phyloP scores from a whole-genome alignment of 30 jellyfish, hydroid and myxozoan genomes.

The Aurelia coerulea region DNA sequence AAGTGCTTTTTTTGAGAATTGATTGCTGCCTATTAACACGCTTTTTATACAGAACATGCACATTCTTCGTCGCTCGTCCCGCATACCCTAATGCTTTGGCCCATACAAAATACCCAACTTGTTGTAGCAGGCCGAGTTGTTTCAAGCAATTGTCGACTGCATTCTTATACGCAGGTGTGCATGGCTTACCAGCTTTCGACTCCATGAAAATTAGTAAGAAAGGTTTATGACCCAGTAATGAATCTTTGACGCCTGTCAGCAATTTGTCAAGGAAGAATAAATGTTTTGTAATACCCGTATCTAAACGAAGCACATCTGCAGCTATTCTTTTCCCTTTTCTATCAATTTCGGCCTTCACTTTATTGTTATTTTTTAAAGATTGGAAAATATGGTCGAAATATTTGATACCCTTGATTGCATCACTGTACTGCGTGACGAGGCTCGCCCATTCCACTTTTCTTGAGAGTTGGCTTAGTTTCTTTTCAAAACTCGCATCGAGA shows the following conservation, averaged over 20 bases:
- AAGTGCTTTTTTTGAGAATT: background rate
- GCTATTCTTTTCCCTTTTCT: slow-evolving; percentile 38
- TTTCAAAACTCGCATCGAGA: slow-evolving; percentile 27
- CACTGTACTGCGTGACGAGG: slow-evolving; percentile 1
- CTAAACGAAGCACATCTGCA: slow-evolving; percentile 1
- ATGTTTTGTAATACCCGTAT: slow-evolving; percentile 7
- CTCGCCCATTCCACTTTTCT: slow-evolving; percentile 20
- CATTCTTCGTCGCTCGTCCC: no score
- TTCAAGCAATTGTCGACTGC: no score
- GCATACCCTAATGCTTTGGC: no score
- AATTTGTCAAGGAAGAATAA: slow-evolving; percentile 12
- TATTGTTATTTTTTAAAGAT: background rate
- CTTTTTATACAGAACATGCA: no score
- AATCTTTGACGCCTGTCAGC: slow-evolving; percentile 24
- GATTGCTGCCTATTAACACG: no score
- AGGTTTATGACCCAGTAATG: slow-evolving; percentile 30
- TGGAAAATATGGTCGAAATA: slow-evolving; percentile 21
- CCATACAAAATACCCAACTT: no score
- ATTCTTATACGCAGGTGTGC: no score
- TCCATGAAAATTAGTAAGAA: slow-evolving; percentile 41
- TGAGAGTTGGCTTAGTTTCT: slow-evolving; percentile 9
- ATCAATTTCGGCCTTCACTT: background rate
- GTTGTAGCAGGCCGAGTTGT: no score
- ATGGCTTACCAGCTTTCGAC: background rate
- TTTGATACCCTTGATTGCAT: slow-evolving; percentile 1